Evolutionary conservation across 1,140 invertebrate genomes (phyloP), one percentile per base, ranked within the genome.

Genomic region (Megalopta genalis): DNA sequence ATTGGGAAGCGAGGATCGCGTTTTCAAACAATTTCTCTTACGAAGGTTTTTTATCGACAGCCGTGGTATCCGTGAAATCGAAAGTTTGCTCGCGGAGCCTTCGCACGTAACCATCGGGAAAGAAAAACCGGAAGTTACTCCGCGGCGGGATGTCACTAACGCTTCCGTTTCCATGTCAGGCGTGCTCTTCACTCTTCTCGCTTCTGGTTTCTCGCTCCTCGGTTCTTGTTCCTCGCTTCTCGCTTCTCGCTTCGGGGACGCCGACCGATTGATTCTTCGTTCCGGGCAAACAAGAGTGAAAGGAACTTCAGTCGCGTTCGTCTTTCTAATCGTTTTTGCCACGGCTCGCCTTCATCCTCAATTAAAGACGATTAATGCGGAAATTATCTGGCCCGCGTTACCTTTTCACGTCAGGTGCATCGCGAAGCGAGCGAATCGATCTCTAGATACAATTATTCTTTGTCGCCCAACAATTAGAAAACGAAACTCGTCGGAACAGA

Each of bases 91-190:
- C 32, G 32, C 32, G 4, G 32, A 32, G 32, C 32, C 32, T 32
- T 32, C 37, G 27, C 3, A 23, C n/a, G 42, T 37, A 23, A 75
- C 32, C 64, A 42, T 52, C 62, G 32, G 72, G 71, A 60, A 76
- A 75, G 80, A 76, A 16, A 65, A 70, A 75, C 63, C 69, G 78
- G 85, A 85, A 85, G 65, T 57, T 57, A 64, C 32, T 32, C 59
- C 39, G 69, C 69, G 60, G 68, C 32, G 32, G 32, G 32, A 80
- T 79, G 77, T 84, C 70, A 42, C 69, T 77, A 14, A 57, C 77
- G 67, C 75, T 81, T 83, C 71, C 57, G 64, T 57, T 81, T 71
- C 69, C 54, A 72, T 14, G 52, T 52, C 54, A 46, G 71, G 32
- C 1, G 32, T 4, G 1, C 32, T 32, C 32, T 32, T 32, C 32